Conservation (phyloP, 1,140 invertebrate species). For the Zaprionus ghesquierei region DNA sequence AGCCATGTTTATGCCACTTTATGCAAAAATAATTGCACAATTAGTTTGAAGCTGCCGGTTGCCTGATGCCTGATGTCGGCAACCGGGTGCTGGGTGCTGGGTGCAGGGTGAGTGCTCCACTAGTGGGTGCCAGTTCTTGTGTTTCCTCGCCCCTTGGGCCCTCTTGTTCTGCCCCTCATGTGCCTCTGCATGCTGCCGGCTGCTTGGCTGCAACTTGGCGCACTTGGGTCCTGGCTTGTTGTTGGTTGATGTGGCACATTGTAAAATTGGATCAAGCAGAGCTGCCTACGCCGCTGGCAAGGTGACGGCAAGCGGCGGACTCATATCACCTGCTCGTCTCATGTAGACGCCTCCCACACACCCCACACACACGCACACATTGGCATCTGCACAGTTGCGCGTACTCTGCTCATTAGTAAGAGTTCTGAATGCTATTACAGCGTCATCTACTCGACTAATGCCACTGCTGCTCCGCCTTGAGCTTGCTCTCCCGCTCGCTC, state of each 20-base stretch:
- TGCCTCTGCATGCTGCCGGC: not conserved
- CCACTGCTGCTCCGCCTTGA: conserved; percentile 8
- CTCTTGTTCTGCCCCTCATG: not conserved
- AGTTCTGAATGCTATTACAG: conserved; percentile 81
- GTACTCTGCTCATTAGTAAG: conserved; percentile 71
- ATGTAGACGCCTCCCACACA: not conserved
- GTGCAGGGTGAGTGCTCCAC: not conserved
- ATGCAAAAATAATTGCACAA: conserved; percentile 83
- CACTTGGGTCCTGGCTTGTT: conserved; percentile 1
- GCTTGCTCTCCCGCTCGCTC: not conserved
- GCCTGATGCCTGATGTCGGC: conserved; percentile 18
- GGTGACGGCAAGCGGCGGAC: conserved; percentile 47
- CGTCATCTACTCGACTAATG: conserved; percentile 74
- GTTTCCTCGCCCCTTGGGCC: not conserved
- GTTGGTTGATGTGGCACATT: conserved; percentile 48
- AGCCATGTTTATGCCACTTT: conserved; percentile 82
- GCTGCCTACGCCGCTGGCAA: conserved; percentile 58
- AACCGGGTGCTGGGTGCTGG: not conserved
- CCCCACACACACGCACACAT: not conserved
- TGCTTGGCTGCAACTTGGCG: conserved; percentile 13
- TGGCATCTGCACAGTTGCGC: not conserved
- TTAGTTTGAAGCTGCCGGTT: conserved; percentile 79
- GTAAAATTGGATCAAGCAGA: conserved; percentile 77
- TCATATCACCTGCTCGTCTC: conserved; percentile 56
- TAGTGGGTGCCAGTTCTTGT: not conserved